Evolutionary conservation across 2,113 vertebrate species (phyloP), one percentile per base, ranked within the genome.

Genomic region (Corvus moneduloides): DNA sequence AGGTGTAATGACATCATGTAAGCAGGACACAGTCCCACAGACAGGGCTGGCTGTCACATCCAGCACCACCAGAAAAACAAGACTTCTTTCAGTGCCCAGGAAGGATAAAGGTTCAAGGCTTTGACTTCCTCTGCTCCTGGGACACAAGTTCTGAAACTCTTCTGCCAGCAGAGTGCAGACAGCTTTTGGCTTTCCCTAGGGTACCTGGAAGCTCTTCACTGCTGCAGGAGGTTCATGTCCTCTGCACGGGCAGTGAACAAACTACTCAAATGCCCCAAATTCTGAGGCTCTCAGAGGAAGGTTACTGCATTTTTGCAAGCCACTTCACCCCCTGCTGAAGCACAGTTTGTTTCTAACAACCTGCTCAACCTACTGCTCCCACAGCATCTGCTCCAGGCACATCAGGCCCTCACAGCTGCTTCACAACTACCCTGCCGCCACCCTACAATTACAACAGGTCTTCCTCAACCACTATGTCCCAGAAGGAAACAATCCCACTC

Each of bases 21-120:
- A 84, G 80, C 43, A 72, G 33, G 56, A 52, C 20, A 48, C 35
- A 41, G 58, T 13, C 56, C 49, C 64, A 69, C 20, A 76, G 46
- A 77, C 12, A 84, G 37, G 33, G 21, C 1, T 11, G 9, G 41
- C 54, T 73, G 66, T 43, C 62, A 48, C 0, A 0, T 30, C 35
- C 44, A 61, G 56, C 39, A 72, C 26, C 64, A 33, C 44, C 24
- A 55, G 46, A 82, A 79, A 92, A 85, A 73, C 16, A 37, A 28
- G 64, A 80, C 33, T 46, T 68, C 35, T 61, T 71, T 33, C 1
- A 2, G 44, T 21, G 27, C 41, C 52, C 35, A 68, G 23, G 39
- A 89, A 82, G n/a, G 26, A 72, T 7, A 13, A 48, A 16, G 64
- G 41, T 28, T 75, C 64, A 81, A 59, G 28, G 37, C 16, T 89